Conservation (phyloP, 2,797 vertebrate genomes). For the Tragelaphus eurycerus region DNA sequence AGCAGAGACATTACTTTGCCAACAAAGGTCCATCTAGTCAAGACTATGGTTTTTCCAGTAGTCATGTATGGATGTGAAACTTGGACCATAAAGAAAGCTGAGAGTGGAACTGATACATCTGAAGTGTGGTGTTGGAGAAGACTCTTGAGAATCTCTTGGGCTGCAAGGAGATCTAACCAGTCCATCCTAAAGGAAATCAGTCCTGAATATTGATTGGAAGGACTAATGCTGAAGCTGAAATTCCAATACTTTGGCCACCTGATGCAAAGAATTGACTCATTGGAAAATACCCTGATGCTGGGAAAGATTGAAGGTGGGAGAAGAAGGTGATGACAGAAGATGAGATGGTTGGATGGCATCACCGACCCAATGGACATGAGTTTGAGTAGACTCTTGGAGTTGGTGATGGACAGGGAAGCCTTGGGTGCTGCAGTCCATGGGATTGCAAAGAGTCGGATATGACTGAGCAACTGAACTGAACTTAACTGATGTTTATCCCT, state of each 20-base stretch:
- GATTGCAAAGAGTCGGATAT: not conserved
- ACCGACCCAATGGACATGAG: not conserved
- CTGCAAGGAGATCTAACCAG: not conserved
- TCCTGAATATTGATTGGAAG: not conserved
- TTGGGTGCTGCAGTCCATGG: not conserved
- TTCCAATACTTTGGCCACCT: not conserved
- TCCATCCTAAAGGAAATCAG: not conserved
- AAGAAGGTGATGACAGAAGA: not conserved
- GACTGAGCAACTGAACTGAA: not conserved
- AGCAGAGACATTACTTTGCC: not conserved
- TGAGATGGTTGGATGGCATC: not conserved
- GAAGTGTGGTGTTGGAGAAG: not conserved
- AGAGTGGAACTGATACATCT: rapidly evolving
- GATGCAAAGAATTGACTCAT: not conserved
- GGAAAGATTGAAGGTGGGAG: not conserved
- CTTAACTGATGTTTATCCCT: not conserved
- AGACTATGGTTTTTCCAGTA: not conserved
- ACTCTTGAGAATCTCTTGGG: not conserved
- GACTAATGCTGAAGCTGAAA: not conserved
- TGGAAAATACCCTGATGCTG: not conserved
- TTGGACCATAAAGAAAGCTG: not conserved
- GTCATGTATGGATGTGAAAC: not conserved
- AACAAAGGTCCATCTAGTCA: not conserved
- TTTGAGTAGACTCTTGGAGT: not conserved
- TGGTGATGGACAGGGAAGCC: not conserved